These are phyloP conservation scores for Octonoba sinensis DNA, from an alignment of 2,888 invertebrate genomes.

Conservation along the genomic window DNA sequence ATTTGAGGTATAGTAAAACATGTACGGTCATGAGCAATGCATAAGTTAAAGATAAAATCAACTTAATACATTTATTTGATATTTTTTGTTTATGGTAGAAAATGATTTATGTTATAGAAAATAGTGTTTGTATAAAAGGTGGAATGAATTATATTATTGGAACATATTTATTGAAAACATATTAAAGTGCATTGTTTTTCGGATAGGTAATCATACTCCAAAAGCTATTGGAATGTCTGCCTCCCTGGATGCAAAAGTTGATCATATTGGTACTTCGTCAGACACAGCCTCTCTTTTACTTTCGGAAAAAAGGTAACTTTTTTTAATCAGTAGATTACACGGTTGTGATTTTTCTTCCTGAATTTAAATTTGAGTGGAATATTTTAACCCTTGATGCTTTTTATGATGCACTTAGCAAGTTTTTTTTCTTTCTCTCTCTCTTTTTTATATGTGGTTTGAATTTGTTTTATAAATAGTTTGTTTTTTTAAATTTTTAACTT, in stretches of 20 bases:
- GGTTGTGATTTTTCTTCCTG: not conserved
- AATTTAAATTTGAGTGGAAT: no score
- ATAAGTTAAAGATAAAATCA: no score
- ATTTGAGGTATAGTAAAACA: no score
- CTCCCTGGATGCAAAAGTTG: constrained; percentile 49
- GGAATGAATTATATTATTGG: no score
- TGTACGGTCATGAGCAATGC: no score
- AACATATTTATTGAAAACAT: no score
- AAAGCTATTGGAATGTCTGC: constrained; percentile 21
- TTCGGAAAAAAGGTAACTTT: constrained; percentile 25
- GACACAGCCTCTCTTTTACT: not conserved
- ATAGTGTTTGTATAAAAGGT: no score
- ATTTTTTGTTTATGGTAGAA: no score
- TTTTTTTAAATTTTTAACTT: no score
- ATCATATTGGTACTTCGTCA: constrained; percentile 30
- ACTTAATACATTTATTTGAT: no score
- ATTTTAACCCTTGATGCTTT: not conserved
- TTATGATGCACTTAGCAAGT: not conserved
- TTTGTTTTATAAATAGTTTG: no score
- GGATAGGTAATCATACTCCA: constrained; percentile 9
- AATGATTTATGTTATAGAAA: no score
- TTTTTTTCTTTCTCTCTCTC: not conserved
- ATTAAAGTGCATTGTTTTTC: not conserved
- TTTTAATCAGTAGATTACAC: not conserved
- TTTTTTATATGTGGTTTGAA: not conserved